Conservation (phyloP, 2,888 invertebrate genomes). For the Tetragonula carbonaria region DNA sequence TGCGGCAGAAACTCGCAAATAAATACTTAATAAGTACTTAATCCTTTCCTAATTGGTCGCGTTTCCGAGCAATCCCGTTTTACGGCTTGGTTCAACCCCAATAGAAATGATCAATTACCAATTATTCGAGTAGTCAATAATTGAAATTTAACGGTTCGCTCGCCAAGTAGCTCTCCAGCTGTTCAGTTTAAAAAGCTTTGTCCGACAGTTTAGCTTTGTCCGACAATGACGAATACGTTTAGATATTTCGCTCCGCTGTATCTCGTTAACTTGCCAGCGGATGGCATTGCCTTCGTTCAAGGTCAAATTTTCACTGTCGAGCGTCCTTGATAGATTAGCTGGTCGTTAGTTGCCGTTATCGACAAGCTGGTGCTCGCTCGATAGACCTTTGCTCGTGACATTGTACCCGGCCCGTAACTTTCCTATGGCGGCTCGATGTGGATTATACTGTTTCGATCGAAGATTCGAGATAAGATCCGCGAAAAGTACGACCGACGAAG, state of each 20-base stretch:
- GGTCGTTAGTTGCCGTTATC: constrained; percentile 58
- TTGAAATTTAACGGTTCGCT: background rate
- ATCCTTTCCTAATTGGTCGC: no score
- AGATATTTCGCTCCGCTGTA: background rate
- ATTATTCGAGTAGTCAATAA: no score
- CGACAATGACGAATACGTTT: no score
- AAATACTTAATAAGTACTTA: no score
- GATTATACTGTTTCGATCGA: constrained; percentile 42
- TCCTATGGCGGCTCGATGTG: constrained; percentile 22
- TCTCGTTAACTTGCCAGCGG: background rate
- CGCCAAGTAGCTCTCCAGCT: background rate
- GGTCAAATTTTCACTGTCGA: constrained; percentile 64
- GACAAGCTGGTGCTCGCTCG: constrained; percentile 27
- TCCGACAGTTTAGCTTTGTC: no score
- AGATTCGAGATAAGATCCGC: constrained; percentile 53
- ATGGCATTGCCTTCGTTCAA: constrained; percentile 32
- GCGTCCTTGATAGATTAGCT: constrained; percentile 57
- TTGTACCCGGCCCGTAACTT: constrained; percentile 35
- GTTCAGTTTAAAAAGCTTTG: background rate
- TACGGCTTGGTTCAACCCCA: no score
- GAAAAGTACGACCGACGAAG: constrained; percentile 19
- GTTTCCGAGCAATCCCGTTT: no score
- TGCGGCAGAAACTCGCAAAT: no score
- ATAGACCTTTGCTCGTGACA: constrained; percentile 52
- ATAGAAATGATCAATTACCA: no score